Conservation (phyloP, 2,797 vertebrate genomes). For the Rhadinocentrus ornatus region DNA sequence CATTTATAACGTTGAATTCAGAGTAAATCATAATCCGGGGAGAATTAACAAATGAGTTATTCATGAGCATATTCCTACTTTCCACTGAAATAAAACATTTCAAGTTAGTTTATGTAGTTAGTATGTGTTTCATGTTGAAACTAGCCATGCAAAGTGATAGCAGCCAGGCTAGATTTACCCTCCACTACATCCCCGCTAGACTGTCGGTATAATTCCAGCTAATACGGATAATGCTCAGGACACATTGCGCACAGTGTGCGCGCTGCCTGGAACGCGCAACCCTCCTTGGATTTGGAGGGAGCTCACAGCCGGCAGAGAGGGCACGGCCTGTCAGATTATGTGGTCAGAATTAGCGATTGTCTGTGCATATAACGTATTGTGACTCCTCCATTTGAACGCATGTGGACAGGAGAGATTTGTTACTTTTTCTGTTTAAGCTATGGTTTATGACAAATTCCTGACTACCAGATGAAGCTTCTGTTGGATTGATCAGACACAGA, state of each 20-base stretch:
- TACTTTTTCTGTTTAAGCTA: not conserved
- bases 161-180: conserved; percentile 34
- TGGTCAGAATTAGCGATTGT: conserved; percentile 29
- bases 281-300: conserved; percentile 66
- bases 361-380: conserved; percentile 37
- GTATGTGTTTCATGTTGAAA: not conserved
- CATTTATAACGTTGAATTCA: not conserved
- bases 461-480: conserved; percentile 13
- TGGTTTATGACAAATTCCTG: not conserved
- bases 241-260: conserved; percentile 47
- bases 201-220: conserved; percentile 78
- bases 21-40: too few species aligned
- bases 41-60: not conserved
- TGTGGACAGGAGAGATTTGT: not conserved
- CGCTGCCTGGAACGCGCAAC: conserved; percentile 41
- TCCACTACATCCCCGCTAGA: conserved; percentile 47
- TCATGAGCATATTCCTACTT: not conserved
- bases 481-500: conserved; percentile 33
- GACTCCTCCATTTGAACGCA: not conserved
- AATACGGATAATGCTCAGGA: conserved; percentile 83
- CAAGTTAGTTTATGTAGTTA: not conserved
- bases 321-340: conserved; percentile 43
- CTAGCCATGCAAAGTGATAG: conserved; percentile 5
- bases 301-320: conserved; percentile 38
- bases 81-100: not conserved